Percentiles rank a stretch among this genome's conserved stretches.
phyloP scores from a whole-genome alignment of 2,113 vertebrate species.

The Macaca mulatta region DNA sequence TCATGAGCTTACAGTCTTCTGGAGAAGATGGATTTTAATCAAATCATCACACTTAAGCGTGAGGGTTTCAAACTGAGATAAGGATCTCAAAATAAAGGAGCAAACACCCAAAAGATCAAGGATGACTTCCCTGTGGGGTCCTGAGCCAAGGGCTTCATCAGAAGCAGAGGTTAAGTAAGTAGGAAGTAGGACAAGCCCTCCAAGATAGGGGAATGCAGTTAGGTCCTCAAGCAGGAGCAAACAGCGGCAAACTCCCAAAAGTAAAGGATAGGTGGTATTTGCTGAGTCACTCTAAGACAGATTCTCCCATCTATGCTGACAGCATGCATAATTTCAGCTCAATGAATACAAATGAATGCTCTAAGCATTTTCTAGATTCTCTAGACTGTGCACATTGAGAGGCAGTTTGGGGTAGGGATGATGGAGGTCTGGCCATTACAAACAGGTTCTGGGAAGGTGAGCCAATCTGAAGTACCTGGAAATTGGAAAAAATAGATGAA shows the following conservation, averaged over 20 bases:
- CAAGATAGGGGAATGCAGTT: rapidly evolving
- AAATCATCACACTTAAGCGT: background rate
- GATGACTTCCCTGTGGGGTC: background rate
- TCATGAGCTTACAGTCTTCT: background rate
- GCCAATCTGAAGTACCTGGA: background rate
- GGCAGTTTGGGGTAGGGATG: background rate
- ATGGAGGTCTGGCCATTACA: background rate
- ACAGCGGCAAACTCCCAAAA: background rate
- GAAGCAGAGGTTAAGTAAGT: background rate
- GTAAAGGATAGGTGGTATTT: background rate
- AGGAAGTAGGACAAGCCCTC: background rate
- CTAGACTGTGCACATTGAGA: background rate
- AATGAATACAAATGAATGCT: background rate
- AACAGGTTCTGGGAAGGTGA: background rate
- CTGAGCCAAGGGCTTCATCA: background rate
- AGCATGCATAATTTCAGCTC: background rate
- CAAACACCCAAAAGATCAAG: background rate
- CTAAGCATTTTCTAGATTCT: background rate
- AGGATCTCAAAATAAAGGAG: background rate
- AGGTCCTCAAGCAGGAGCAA: background rate
- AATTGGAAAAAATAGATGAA: background rate
- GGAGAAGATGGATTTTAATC: background rate
- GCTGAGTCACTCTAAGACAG: background rate
- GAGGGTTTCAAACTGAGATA: background rate
- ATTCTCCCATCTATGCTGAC: background rate